Evolutionary conservation across 2,113 vertebrate genomes (phyloP), one percentile per base, ranked within the genome.

Genomic region (Ceyx melanurus): DNA sequence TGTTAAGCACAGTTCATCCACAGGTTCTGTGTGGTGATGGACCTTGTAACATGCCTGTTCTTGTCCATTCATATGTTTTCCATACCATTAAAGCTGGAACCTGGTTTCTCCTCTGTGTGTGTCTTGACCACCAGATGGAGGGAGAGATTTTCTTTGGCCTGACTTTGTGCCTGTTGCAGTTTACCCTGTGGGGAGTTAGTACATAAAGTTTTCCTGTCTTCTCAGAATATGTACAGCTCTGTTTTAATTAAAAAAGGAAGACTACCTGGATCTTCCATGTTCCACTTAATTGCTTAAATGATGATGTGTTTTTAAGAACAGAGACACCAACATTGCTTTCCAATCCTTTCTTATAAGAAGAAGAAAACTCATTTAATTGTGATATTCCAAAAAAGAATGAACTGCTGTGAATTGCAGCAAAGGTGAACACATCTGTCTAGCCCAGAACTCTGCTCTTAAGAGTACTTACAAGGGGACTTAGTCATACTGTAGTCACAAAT

Each of bases 111-210:
- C 7, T 75, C 17, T 62, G 3, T 22, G 11, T 86, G 16, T 88
- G 15, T 88, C 29, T 74, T 78, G 53, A 84, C 40, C 11, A 43
- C 35, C 11, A 65, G 50, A 10, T 91, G 70, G 82, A 50, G 50
- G 54, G 79, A 73, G 37, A 58, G 60, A 58, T 92, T 90, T 28
- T 64, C n/a, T 95, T 83, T 77, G 50, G 33, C 25, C 15, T 42
- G 21, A 57, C 45, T 70, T 76, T 19, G 10, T 60, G 37, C 18
- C 18, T 77, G 13, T 62, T 74, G 51, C 10, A 45, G 9, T 83
- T 93, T 92, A 31, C 28, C 7, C 26, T 7, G 4, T 12, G 28
- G 18, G 37, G 17, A 37, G 18, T 61, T 80, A 61, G 42, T 14
- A 7, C 37, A 13, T 54, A 7, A 83, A 64, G 15, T 20, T 75